A percentile compares a stretch with the other conserved stretches of the same genome.
phyloP scores from a whole-genome alignment of 2,888 invertebrate genomes.

The Synanthedon myopaeformis region DNA sequence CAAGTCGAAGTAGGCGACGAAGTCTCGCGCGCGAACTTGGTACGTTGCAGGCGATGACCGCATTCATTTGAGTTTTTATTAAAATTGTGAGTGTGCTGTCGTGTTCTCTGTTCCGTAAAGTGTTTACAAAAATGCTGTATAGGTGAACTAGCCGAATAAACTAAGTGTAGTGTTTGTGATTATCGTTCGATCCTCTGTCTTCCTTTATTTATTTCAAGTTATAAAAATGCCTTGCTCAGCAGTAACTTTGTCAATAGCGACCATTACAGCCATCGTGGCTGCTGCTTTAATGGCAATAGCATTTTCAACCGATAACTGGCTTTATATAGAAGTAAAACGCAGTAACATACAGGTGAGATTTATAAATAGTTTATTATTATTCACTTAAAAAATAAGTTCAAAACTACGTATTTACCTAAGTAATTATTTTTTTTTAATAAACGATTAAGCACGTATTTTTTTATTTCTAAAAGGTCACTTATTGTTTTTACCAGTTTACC shows the following conservation, averaged over 20 bases:
- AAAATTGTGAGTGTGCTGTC: slow-evolving; percentile 61
- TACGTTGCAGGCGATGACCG: slow-evolving; percentile 69
- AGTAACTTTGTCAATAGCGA: slow-evolving; percentile 93
- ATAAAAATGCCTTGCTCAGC: slow-evolving; percentile 92
- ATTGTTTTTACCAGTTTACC: too few species aligned
- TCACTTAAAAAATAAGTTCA: slow-evolving; percentile 9
- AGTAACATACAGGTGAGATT: slow-evolving; percentile 83
- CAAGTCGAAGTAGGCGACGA: slow-evolving; percentile 55
- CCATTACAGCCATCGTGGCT: slow-evolving; percentile 95
- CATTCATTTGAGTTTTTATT: slow-evolving; percentile 64
- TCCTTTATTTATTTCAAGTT: slow-evolving; percentile 44
- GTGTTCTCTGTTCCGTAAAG: slow-evolving; percentile 58
- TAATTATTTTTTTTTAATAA: too few species aligned
- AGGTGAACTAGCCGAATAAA: slow-evolving; percentile 50
- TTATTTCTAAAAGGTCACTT: too few species aligned
- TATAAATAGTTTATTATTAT: slow-evolving; percentile 7
- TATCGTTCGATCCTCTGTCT: slow-evolving; percentile 17
- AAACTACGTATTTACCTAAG: slow-evolving; percentile 1
- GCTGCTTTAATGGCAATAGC: slow-evolving; percentile 93
- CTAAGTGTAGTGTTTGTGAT: slow-evolving; percentile 64
- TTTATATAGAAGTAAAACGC: slow-evolving; percentile 92
- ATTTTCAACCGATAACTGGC: slow-evolving; percentile 97
- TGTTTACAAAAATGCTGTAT: slow-evolving; percentile 66
- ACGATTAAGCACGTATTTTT: not conserved
- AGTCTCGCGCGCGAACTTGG: slow-evolving; percentile 65